These are phyloP conservation scores for Rhopalosiphum maidis DNA, from an alignment of 1,140 invertebrate species.

Conservation along the genomic window DNA sequence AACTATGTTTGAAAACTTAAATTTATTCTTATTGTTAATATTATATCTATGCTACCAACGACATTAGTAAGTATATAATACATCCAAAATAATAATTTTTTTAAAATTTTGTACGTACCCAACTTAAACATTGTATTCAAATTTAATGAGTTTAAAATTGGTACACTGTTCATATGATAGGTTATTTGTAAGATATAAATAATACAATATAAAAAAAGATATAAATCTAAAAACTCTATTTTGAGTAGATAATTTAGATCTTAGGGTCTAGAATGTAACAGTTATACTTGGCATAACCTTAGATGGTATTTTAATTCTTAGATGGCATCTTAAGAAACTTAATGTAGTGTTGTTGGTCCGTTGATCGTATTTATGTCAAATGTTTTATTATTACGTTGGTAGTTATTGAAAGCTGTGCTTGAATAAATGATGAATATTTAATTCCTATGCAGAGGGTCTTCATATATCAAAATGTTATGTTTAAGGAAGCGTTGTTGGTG, in stretches of 20 bases:
- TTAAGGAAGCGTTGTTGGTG: conserved; percentile 69
- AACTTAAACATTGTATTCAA: too few species aligned
- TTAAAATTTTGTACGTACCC: too few species aligned
- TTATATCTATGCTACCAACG: not conserved
- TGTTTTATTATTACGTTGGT: not conserved
- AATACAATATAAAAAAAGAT: not conserved
- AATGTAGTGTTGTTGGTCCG: not conserved
- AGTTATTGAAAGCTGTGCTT: not conserved
- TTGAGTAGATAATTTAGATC: not conserved
- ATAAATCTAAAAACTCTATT: not conserved
- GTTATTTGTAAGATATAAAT: not conserved
- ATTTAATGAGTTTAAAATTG: not conserved
- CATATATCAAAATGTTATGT: not conserved
- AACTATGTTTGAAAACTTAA: not conserved
- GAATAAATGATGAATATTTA: not conserved
- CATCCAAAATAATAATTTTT: too few species aligned
- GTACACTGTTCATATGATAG: not conserved
- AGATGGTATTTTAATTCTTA: too few species aligned
- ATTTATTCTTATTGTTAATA: not conserved
- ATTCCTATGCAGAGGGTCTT: not conserved
- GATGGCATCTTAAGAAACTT: not conserved
- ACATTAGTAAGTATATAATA: too few species aligned
- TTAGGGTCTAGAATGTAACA: not conserved
- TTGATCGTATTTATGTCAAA: not conserved
- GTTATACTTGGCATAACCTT: too few species aligned